Evolutionary conservation across 2,797 vertebrate genomes (phyloP), one percentile per base, ranked within the genome.

Genomic region (Neosilurus mollespiculum): DNA sequence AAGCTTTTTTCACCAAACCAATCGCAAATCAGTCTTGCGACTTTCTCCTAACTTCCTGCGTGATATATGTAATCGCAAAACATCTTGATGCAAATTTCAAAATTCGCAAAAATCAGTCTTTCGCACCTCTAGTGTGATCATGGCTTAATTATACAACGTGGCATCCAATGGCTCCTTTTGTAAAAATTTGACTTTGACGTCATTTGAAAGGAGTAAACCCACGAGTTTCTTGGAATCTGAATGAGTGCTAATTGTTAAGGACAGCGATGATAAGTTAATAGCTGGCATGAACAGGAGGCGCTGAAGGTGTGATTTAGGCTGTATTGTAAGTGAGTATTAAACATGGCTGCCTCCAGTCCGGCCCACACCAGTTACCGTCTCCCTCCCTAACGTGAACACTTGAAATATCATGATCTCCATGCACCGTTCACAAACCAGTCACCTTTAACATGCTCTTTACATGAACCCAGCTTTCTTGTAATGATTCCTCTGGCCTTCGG

Each of bases 191-290:
- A n/a, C 20, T 5, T 58, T 20, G 1, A 56, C 4, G 11, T 14
- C 2, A n/a, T 49, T 49, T 49, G 0, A 49, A 37, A 15, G 24
- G 70, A 34, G 72, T 11, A 34, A 58, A 75, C 22, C 53, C 22
- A 0, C 7, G 2, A 61, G 34, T 43, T 56, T 61, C 56, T 77
- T n/a, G 18, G 26, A 15, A 24, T 77, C 34, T 49, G 43, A 43
- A 1, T 43, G 56, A n/a, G 8, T n/a, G 12, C 75, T 58, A 14
- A 22, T 62, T 37, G 22, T 77, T 58, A 16, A 56, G 59, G 58
- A 56, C 82, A 72, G 82, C 43, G 61, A 61, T 67, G 82, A 71
- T 24, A 26, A 71, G 77, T 66, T 56, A 43, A 76, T 78, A 81
- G 78, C 73, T 81, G 54, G 72, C 26, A 58, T 76, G 30, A 59